Conservation (phyloP, 2,888 invertebrate genomes). For the Helobdella robusta region DNA sequence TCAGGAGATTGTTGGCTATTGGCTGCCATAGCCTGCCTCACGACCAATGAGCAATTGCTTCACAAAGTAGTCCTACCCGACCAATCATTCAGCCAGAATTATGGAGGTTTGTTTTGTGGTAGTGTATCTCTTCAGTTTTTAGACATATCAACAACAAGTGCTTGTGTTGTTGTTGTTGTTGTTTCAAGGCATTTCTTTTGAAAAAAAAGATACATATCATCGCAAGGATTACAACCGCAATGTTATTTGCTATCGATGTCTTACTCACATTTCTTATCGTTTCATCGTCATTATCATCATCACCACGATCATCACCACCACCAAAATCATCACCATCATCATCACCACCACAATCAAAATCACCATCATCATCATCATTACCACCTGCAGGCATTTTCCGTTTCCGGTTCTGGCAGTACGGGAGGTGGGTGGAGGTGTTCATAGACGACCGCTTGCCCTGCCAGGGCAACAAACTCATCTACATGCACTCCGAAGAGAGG, state of each 20-base stretch:
- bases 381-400: slow-evolving; percentile 60
- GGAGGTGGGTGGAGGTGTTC: slow-evolving; percentile 73
- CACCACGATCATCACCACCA: neutral
- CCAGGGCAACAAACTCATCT: slow-evolving; percentile 69
- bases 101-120: slow-evolving; percentile 34
- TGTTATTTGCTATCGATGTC: no score
- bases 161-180: neutral
- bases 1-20: slow-evolving; percentile 75
- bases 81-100: slow-evolving; percentile 62
- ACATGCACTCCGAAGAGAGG: slow-evolving; percentile 70
- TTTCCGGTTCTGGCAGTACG: slow-evolving; percentile 88
- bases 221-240: no score
- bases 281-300: slow-evolving; percentile 2
- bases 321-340: neutral
- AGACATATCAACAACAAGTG: neutral
- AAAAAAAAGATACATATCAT: no score
- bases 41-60: slow-evolving; percentile 73
- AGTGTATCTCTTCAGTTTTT: no score
- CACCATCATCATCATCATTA: slow-evolving; percentile 4
- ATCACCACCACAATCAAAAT: neutral
- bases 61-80: slow-evolving; percentile 88
- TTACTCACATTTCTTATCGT: neutral
- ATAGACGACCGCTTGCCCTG: slow-evolving; percentile 86
- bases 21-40: slow-evolving; percentile 79
- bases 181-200: neutral